These are phyloP conservation scores for Tylochromis polylepis DNA, from an alignment of 2,113 vertebrate species.

Conservation along the genomic window DNA sequence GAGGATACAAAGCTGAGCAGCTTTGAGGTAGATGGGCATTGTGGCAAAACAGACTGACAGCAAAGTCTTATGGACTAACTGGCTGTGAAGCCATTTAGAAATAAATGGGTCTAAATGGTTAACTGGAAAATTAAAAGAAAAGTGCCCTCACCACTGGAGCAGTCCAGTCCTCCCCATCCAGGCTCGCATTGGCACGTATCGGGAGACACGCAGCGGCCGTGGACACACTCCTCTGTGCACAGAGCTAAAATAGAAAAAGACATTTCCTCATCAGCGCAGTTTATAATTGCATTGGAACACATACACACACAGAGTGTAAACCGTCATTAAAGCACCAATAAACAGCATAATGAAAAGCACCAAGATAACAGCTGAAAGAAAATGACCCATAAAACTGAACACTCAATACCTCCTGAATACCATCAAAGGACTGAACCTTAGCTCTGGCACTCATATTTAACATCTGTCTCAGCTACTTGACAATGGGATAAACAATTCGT, in stretches of 20 bases:
- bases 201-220: slow-evolving; percentile 92
- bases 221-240: slow-evolving; percentile 94
- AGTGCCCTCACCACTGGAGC: slow-evolving; percentile 95
- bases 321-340: slow-evolving; percentile 40
- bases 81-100: slow-evolving; percentile 49
- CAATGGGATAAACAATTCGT: slow-evolving; percentile 46
- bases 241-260: slow-evolving; percentile 78
- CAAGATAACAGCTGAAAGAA: slow-evolving; percentile 36
- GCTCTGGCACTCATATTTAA: slow-evolving; percentile 41
- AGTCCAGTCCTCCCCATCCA: slow-evolving; percentile 96
- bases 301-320: slow-evolving; percentile 13
- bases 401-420: slow-evolving; percentile 40
- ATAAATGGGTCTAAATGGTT: slow-evolving; percentile 36
- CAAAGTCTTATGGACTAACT: slow-evolving; percentile 38
- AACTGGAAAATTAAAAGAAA: slow-evolving; percentile 47
- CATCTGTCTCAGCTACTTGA: slow-evolving; percentile 35
- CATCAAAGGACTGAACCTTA: slow-evolving; percentile 30
- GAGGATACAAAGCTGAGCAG: slow-evolving; percentile 68
- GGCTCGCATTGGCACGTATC: slow-evolving; percentile 98
- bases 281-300: slow-evolving; percentile 17
- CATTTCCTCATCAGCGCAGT: slow-evolving; percentile 6
- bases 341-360: slow-evolving; percentile 47
- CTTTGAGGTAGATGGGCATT: slow-evolving; percentile 57
- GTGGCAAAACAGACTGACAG: slow-evolving; percentile 50
- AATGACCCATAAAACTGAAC: slow-evolving; percentile 48